phyloP scores from a whole-genome alignment of 2,888 invertebrate species.

The Drosophila neonasuta region DNA sequence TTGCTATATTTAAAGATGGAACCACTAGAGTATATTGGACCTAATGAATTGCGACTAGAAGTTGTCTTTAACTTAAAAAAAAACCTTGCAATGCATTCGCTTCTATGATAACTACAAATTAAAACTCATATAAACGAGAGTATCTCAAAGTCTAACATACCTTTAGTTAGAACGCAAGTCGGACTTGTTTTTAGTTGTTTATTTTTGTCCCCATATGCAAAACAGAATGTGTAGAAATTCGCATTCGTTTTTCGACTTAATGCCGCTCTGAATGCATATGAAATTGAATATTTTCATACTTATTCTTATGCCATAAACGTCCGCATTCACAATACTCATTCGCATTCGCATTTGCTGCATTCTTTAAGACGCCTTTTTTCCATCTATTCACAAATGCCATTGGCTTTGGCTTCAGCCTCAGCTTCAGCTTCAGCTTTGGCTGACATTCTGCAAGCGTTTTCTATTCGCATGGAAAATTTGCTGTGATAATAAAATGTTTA shows the following conservation, averaged over 20 bases:
- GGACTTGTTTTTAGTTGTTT: conserved; percentile 28
- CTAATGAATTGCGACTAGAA: too few relatives aligned
- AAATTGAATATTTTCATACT: conserved; percentile 64
- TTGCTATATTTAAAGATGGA: background rate
- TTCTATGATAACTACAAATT: too few relatives aligned
- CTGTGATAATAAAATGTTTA: conserved; percentile 53
- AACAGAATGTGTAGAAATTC: conserved; percentile 36
- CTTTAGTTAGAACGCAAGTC: background rate
- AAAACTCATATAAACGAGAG: background rate
- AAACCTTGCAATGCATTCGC: too few relatives aligned
- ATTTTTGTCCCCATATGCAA: conserved; percentile 55
- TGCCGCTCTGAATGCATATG: conserved; percentile 54
- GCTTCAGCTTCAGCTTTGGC: conserved; percentile 2
- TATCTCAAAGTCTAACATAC: background rate
- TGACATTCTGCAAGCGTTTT: conserved; percentile 15
- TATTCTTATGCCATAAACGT: conserved; percentile 53
- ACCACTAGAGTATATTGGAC: background rate
- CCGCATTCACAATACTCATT: conserved; percentile 19
- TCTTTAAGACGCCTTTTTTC: conserved; percentile 50
- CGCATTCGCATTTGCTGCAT: conserved; percentile 35
- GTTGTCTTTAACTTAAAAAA: too few relatives aligned
- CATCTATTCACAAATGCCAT: conserved; percentile 45
- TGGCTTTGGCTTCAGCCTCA: conserved; percentile 24
- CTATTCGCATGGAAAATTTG: conserved; percentile 33
- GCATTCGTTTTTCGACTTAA: conserved; percentile 49